These are phyloP conservation scores for Dysdera silvatica DNA, from an alignment of 1,140 invertebrate genomes.

Conservation along the genomic window DNA sequence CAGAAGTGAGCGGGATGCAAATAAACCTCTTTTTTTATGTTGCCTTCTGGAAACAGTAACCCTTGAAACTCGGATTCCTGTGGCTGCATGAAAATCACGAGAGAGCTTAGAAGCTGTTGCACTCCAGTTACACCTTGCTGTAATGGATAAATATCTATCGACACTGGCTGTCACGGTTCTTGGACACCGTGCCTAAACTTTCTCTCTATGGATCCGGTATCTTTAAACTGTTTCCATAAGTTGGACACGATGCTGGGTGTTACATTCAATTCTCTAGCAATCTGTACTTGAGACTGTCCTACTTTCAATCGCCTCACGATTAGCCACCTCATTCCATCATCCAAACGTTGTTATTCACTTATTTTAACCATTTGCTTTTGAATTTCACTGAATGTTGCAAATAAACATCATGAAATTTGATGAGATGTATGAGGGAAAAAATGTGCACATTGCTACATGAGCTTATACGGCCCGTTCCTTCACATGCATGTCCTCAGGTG, in stretches of 20 bases:
- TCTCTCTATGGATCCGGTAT: background rate
- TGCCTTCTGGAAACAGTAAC: background rate
- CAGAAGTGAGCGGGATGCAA: background rate
- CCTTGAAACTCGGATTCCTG: background rate
- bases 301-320: background rate
- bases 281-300: background rate
- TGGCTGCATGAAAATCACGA: background rate
- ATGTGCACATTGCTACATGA: too few species aligned
- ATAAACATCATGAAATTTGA: too few species aligned
- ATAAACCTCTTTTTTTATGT: background rate
- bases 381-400: too few species aligned
- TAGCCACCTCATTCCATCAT: background rate
- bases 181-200: background rate
- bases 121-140: background rate
- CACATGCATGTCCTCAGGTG: too few species aligned
- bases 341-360: constrained; percentile 2
- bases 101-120: background rate
- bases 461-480: too few species aligned
- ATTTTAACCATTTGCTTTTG: too few species aligned
- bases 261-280: background rate
- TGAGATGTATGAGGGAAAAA: too few species aligned
- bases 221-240: constrained; percentile 6
- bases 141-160: background rate
- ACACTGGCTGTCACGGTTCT: background rate
- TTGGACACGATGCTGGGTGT: background rate